Evolutionary conservation across 2,113 vertebrate species (phyloP), one percentile per base, ranked within the genome.

Genomic region (Euleptes europaea): DNA sequence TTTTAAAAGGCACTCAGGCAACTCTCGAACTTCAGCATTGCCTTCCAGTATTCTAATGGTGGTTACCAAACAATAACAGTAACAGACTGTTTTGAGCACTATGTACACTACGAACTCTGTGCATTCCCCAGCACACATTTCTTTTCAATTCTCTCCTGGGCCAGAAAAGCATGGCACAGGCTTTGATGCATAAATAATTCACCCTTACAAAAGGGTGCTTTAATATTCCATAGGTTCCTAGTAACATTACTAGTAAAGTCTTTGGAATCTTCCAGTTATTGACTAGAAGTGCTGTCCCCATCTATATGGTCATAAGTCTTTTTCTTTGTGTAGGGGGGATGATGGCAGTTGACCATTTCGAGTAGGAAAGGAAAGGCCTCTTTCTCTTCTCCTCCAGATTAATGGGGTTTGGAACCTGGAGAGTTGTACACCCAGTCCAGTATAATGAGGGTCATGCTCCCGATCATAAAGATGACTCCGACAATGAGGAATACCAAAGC

Each of bases 391-490:
- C 78, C 79, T 84, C 44, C 57, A 69, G 82, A 78, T 96, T 96
- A 97, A 88, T 97, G 96, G 10, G 95, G 96, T 73, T 95, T 94
- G 35, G 97, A 96, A 89, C 96, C 95, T 0, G 97, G 84, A 9
- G 98, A 95, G 90, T 98, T 97, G 94, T 98, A 97, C 94, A 99
- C 96, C 99, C 98, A 99, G 95, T 99, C 99, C 38, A 97, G 93
- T 84, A 97, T 93, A 91, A 99, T 99, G 91, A 99, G 98, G 2
- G 97, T 94, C 97, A 99, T 97, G 94, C 99, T 99, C 94, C 97
- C 97, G 63, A 97, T 93, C 98, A 99, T 99, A 92, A 99, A 99
- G 94, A 99, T 91, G 70, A 99, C 81, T 69, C 99, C 99, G 86
- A 97, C 89, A 78, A 97, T 91, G 33, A 99, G 97, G 91, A 99